These are phyloP conservation scores for Limnephilus lunatus DNA, from an alignment of 2,888 invertebrate species.

Conservation along the genomic window DNA sequence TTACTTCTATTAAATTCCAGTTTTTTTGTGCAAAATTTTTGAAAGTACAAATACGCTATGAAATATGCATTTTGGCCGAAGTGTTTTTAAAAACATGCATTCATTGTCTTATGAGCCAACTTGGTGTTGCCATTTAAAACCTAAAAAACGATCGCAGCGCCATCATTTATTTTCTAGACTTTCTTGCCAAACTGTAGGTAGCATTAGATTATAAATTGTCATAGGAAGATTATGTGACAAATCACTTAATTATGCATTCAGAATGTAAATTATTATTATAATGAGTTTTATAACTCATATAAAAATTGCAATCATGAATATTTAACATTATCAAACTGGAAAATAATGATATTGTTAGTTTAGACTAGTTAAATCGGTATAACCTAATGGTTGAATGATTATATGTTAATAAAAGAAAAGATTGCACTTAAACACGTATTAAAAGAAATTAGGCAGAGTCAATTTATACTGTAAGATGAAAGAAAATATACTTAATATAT, in stretches of 20 bases:
- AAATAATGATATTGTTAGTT: conserved; percentile 4
- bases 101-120: no score
- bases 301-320: not conserved
- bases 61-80: no score
- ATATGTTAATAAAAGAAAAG: not conserved
- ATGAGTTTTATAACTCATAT: no score
- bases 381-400: not conserved
- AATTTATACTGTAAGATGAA: not conserved
- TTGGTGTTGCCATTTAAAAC: no score
- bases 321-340: not conserved
- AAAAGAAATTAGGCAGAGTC: not conserved
- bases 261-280: not conserved
- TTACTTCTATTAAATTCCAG: no score
- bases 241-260: conserved; percentile 5
- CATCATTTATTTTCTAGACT: no score
- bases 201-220: not conserved
- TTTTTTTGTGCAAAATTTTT: no score
- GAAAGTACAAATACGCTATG: no score
- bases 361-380: not conserved
- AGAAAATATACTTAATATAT: not conserved
- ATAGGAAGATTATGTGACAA: not conserved
- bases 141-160: no score
- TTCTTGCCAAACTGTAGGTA: no score
- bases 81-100: no score
- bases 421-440: not conserved